Percentiles rank a stretch among this genome's conserved stretches.
phyloP scores from a whole-genome alignment of 64 coral and sea anemone species.

The Montipora efflorescens region DNA sequence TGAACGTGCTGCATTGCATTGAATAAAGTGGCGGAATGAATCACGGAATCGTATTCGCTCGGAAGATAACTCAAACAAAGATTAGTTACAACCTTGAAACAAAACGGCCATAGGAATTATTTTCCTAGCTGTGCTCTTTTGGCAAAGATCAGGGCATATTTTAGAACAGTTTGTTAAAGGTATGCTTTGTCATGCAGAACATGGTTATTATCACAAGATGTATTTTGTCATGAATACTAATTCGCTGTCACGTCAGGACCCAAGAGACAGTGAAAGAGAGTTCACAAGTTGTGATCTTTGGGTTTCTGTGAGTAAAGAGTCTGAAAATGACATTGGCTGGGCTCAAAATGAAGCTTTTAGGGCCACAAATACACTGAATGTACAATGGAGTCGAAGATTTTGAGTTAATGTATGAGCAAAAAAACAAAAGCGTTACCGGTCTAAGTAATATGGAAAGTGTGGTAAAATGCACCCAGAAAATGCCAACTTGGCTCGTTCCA shows the following conservation, averaged over 20 bases:
- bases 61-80: background rate
- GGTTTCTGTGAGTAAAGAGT: background rate
- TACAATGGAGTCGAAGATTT: background rate
- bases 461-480: no score
- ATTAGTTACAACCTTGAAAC: background rate
- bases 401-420: no score
- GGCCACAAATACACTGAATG: background rate
- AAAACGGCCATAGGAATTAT: background rate
- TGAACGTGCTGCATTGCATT: background rate
- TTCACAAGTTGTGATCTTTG: background rate
- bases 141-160: background rate
- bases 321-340: background rate
- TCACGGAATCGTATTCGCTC: slow-evolving; percentile 24
- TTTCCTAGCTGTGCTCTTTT: background rate
- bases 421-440: no score
- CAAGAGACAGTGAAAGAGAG: background rate
- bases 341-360: no score
- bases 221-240: background rate
- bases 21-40: background rate
- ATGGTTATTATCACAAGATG: background rate
- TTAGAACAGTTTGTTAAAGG: background rate
- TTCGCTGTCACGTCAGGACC: background rate
- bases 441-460: no score
- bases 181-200: slow-evolving; percentile 25
- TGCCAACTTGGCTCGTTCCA: no score